Evolutionary conservation across 2,113 vertebrate genomes (phyloP), one percentile per base, ranked within the genome.

Genomic region (Xyliphius kryptos): DNA sequence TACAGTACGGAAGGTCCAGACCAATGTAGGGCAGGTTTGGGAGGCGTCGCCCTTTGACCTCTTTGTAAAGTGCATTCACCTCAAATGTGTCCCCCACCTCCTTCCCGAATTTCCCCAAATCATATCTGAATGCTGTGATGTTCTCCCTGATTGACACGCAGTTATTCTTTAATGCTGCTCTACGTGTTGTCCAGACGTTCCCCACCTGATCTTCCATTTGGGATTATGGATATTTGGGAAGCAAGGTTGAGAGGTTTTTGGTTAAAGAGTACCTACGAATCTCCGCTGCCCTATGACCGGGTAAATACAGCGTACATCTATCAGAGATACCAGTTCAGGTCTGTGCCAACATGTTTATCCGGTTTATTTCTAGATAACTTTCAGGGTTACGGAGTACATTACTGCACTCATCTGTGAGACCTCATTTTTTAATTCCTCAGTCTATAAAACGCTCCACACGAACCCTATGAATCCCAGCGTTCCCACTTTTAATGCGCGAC

Each of bases 1-100:
- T 67, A 80, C 78, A 85, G 49, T 60, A 80, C 26, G 6, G 12
- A 9, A 26, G 14, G 13, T 32, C 69, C 54, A 58, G 70, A 57
- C 60, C 63, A 64, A 70, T 61, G 59, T 61, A 57, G 54, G 26
- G 20, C 44, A 63, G 20, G 19, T 16, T 22, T 21, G 17, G 13
- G 21, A 21, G 44, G 22, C 26, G 26, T 32, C 26, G 2, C 26
- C 26, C 26, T 32, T 32, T 32, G 26, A 32, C 26, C 13, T 38
- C n/a, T n/a, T n/a, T n/a, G n/a, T n/a, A 19, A 43, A 56, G 38
- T 21, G 5, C 17, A 21, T 38, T 56, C 38, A 56, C 55, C 55
- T 43, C 26, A 32, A 32, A 32, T 32, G 26, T 6, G 2, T 32
- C 26, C 4, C 26, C 26, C 26, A 5, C 26, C 26, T 5, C 26